Percentiles rank a stretch among this genome's conserved stretches.
phyloP scores from a whole-genome alignment of 2,888 invertebrate genomes.

The Diadegma fenestrale region DNA sequence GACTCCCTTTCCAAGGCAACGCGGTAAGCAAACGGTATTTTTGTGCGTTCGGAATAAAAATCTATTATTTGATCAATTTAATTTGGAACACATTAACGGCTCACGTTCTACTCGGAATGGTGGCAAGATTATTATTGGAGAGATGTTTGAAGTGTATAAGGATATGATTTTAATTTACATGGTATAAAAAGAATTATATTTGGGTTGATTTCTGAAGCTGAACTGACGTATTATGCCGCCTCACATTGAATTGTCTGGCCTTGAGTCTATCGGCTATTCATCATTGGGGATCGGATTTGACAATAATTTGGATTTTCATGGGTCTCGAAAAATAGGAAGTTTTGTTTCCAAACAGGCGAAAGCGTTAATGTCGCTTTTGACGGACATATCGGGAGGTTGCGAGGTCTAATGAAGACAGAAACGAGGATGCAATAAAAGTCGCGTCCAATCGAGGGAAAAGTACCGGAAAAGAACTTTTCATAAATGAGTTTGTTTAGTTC shows the following conservation, averaged over 20 bases:
- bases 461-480: background rate
- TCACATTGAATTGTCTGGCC: background rate
- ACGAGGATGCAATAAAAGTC: background rate
- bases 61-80: background rate
- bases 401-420: background rate
- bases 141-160: background rate
- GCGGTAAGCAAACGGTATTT: slow-evolving; percentile 7
- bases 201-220: background rate
- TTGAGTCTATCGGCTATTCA: background rate
- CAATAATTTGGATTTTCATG: background rate
- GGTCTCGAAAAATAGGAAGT: too few species aligned
- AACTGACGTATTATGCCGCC: background rate
- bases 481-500: background rate
- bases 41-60: background rate
- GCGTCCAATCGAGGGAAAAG: background rate
- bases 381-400: background rate
- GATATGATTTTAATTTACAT: background rate
- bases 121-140: background rate
- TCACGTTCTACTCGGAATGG: background rate
- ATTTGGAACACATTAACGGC: background rate
- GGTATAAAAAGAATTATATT: background rate
- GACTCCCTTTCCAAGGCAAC: background rate
- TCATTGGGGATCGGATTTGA: background rate
- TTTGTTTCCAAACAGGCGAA: background rate
- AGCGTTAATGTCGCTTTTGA: background rate